Conservation (phyloP, 2,888 invertebrate genomes). For the Prosopocoilus inquinatus region DNA sequence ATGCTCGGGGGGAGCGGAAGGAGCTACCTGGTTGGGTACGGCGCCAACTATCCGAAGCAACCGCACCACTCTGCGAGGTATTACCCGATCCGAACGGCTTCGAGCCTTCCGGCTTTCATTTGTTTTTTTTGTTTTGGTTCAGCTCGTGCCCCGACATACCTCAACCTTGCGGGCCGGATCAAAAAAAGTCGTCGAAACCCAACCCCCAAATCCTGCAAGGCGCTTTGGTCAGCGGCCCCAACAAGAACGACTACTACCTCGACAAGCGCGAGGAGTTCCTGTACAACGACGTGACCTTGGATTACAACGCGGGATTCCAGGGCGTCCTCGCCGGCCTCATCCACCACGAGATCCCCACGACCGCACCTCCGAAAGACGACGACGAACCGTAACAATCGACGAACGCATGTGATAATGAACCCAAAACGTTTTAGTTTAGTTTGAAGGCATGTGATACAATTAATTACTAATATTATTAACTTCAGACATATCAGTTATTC, state of each 20-base stretch:
- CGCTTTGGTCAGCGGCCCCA: constrained; percentile 59
- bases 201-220: constrained; percentile 58
- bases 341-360: constrained; percentile 29
- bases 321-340: constrained; percentile 53
- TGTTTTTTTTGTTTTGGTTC: constrained; percentile 18
- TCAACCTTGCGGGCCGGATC: constrained; percentile 52
- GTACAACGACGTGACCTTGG: constrained; percentile 57
- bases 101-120: not conserved
- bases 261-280: constrained; percentile 56
- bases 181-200: constrained; percentile 46
- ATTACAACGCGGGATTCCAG: constrained; percentile 59
- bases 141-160: constrained; percentile 57
- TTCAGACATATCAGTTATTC: too few relatives aligned
- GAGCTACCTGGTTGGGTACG: constrained; percentile 58
- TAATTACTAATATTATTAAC: too few relatives aligned
- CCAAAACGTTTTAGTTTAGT: not conserved
- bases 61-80: constrained; percentile 58
- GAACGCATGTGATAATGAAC: constrained; percentile 5
- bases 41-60: constrained; percentile 53
- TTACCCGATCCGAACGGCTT: not conserved
- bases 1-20: constrained; percentile 55
- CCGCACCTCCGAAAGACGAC: not conserved
- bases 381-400: not conserved
- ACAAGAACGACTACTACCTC: constrained; percentile 53
- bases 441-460: too few relatives aligned